These are phyloP conservation scores for Psilanteris sp. DNA, from an alignment of 1,140 invertebrate species.

Conservation along the genomic window DNA sequence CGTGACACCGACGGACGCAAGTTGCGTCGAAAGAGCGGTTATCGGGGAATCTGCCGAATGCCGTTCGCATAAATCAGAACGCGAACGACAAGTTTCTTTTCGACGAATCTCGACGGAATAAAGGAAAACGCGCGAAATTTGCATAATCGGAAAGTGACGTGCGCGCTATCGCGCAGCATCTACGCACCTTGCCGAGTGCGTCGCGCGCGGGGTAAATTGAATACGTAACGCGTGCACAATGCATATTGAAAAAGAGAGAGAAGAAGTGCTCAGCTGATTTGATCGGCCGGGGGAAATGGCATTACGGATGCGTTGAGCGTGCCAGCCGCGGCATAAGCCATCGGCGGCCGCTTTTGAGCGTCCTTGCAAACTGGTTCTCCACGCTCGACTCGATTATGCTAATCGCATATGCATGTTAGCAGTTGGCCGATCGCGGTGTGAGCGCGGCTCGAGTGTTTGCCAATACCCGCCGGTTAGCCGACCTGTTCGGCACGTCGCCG, in stretches of 20 bases:
- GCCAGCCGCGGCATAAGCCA: constrained; percentile 68
- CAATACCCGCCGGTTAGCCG: constrained; percentile 46
- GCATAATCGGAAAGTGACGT: constrained; percentile 49
- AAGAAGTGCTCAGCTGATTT: constrained; percentile 69
- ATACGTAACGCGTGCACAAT: constrained; percentile 40
- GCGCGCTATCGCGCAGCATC: constrained; percentile 26
- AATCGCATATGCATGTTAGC: constrained; percentile 77
- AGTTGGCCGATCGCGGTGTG: constrained; percentile 71
- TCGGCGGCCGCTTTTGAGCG: constrained; percentile 73
- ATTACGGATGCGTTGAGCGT: constrained; percentile 74
- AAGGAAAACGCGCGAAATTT: constrained; percentile 30
- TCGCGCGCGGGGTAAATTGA: constrained; percentile 10
- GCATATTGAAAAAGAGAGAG: constrained; percentile 35
- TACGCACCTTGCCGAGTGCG: constrained; percentile 30
- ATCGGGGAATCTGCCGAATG: constrained; percentile 15
- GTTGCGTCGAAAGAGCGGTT: constrained; percentile 6
- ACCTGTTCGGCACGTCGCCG: constrained; percentile 30
- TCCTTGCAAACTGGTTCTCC: constrained; percentile 80
- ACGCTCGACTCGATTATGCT: constrained; percentile 78
- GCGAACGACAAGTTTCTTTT: constrained; percentile 41
- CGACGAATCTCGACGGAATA: constrained; percentile 10
- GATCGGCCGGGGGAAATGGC: constrained; percentile 62
- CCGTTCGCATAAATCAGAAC: constrained; percentile 29
- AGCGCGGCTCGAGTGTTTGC: constrained; percentile 63
- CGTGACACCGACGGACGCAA: neutral